phyloP scores from a whole-genome alignment of 2,113 vertebrate species.

The Gavia stellata region DNA sequence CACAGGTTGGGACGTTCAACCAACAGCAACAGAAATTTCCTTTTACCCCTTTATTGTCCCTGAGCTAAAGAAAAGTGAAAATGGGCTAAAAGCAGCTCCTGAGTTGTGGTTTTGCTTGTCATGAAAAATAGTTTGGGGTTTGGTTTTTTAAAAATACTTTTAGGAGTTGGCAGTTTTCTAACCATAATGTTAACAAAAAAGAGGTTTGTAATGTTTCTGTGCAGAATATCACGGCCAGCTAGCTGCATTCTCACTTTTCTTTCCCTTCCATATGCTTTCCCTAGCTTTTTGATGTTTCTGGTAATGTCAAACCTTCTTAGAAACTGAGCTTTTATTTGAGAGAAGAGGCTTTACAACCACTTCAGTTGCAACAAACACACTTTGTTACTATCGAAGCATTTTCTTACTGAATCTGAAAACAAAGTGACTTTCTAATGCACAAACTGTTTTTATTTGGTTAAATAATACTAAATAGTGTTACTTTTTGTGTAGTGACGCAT shows the following conservation, averaged over 20 bases:
- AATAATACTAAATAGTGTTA: background rate
- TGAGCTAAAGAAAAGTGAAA: background rate
- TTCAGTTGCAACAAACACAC: background rate
- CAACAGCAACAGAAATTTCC: background rate
- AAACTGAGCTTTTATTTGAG: background rate
- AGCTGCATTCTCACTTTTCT: background rate
- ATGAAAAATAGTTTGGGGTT: background rate
- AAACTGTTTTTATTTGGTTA: background rate
- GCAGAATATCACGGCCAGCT: background rate
- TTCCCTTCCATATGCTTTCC: background rate
- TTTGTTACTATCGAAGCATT: background rate
- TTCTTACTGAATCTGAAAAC: background rate
- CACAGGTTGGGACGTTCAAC: background rate
- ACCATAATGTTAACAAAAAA: background rate
- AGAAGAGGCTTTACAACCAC: background rate
- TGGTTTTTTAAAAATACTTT: background rate
- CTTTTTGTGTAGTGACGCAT: background rate
- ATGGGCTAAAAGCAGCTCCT: background rate
- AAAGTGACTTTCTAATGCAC: background rate
- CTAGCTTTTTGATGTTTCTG: background rate
- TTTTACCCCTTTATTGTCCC: background rate
- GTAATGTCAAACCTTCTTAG: background rate
- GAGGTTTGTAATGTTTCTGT: background rate
- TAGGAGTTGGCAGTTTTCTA: background rate
- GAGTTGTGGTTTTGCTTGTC: background rate